These are phyloP conservation scores for Megathymus violae DNA, from an alignment of 1,140 invertebrate genomes.

Conservation along the genomic window DNA sequence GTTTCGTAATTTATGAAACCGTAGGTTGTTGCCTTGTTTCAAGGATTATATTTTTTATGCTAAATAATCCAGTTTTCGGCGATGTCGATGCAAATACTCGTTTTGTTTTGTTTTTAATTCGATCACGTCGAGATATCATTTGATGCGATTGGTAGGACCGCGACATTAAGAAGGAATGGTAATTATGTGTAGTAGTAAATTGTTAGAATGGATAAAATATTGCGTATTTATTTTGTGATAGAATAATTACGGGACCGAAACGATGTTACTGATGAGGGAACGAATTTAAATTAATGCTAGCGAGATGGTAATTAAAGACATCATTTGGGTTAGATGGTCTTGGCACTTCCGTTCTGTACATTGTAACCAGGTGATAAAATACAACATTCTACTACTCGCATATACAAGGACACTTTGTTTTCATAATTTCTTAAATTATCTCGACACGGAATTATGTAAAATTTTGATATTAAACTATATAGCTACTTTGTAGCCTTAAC, in stretches of 20 bases:
- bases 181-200: slow-evolving; percentile 6
- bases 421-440: slow-evolving; percentile 29
- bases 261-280: background rate
- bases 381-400: slow-evolving; percentile 2
- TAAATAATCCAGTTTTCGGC: slow-evolving; percentile 7
- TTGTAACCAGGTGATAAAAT: slow-evolving; percentile 5
- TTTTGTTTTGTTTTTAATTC: slow-evolving; percentile 23
- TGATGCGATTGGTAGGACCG: background rate
- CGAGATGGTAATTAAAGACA: slow-evolving; percentile 18
- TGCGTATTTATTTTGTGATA: slow-evolving; percentile 1
- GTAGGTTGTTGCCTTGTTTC: slow-evolving; percentile 9
- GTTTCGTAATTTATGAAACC: slow-evolving; percentile 8
- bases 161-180: background rate
- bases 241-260: background rate
- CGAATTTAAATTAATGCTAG: background rate
- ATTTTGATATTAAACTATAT: slow-evolving; percentile 23
- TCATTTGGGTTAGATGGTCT: slow-evolving; percentile 27
- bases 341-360: background rate
- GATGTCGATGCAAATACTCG: background rate
- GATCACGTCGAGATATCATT: background rate
- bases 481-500: no score
- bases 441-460: slow-evolving; percentile 14
- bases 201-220: background rate
- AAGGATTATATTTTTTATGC: background rate
- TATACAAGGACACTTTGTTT: slow-evolving; percentile 6